phyloP scores from a whole-genome alignment of 2,797 vertebrate genomes.

The Enteromius trimaculatus region DNA sequence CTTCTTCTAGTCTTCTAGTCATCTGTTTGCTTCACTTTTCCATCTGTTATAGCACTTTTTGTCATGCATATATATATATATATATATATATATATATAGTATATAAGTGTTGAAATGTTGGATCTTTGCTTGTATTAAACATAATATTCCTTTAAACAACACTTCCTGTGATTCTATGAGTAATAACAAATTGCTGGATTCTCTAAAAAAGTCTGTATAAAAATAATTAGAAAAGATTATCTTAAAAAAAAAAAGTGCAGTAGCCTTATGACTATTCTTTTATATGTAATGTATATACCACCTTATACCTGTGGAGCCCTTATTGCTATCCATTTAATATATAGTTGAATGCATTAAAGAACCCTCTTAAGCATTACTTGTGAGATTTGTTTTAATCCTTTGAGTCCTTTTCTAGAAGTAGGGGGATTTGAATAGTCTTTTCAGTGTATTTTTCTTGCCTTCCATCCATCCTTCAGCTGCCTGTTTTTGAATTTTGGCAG shows the following conservation, averaged over 20 bases:
- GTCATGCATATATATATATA: too few relatives aligned
- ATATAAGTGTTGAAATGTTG: neutral
- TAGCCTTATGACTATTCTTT: neutral
- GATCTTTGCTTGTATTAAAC: neutral
- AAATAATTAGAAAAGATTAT: too few relatives aligned
- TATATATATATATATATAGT: too few relatives aligned
- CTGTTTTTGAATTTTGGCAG: slow-evolving; percentile 42
- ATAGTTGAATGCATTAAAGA: neutral
- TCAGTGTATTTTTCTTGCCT: slow-evolving; percentile 7
- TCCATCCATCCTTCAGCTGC: slow-evolving; percentile 12
- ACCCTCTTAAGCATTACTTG: neutral
- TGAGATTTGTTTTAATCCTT: neutral
- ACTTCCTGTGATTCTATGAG: neutral
- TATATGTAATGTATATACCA: neutral
- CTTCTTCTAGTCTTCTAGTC: too few relatives aligned
- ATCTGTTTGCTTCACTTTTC: too few relatives aligned
- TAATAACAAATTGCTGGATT: neutral
- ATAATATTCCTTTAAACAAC: neutral
- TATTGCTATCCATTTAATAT: slow-evolving; percentile 3
- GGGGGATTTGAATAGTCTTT: slow-evolving; percentile 17
- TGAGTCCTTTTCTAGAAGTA: slow-evolving; percentile 14
- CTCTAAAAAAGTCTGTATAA: neutral
- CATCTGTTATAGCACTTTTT: too few relatives aligned
- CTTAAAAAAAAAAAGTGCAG: too few relatives aligned
- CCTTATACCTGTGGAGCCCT: neutral